Evolutionary conservation across 2,797 vertebrate genomes (phyloP).

Genomic region (Fistularia commersonii): DNA sequence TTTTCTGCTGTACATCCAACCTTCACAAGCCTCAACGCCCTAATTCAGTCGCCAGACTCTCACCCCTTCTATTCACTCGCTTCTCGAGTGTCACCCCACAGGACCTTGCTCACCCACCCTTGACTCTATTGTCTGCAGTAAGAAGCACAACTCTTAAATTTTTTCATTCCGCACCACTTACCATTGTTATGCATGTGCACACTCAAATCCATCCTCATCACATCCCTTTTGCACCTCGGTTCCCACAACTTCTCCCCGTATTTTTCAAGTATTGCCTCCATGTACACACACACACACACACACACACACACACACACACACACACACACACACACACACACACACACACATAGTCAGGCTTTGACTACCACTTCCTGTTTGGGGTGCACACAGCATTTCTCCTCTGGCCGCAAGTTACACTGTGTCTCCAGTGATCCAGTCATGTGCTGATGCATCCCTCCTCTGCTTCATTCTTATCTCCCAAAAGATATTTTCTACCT

Average conservation of each 20-base stretch:
- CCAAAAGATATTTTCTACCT: constrained; percentile 35
- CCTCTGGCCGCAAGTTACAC: constrained; percentile 40
- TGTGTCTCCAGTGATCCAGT: constrained; percentile 43
- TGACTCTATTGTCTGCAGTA: constrained; percentile 46
- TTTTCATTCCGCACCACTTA: constrained; percentile 45
- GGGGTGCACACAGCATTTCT: constrained; percentile 14
- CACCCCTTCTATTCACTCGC: constrained; percentile 3
- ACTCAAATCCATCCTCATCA: constrained; percentile 56
- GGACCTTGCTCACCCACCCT: constrained; percentile 33
- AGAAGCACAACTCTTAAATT: constrained; percentile 39
- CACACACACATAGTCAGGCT: constrained; percentile 15
- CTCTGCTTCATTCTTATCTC: constrained; percentile 48
- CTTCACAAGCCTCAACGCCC: constrained; percentile 23
- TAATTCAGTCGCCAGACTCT: not conserved
- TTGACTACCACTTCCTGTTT: constrained; percentile 24
- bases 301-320: constrained; percentile 2
- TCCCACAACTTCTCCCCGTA: constrained; percentile 20
- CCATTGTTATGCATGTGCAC: constrained; percentile 23
- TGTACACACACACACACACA: constrained; percentile 9
- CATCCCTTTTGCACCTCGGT: constrained; percentile 31
- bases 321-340: constrained; percentile 8
- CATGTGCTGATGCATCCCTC: constrained; percentile 44
- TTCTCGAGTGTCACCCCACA: constrained; percentile 13
- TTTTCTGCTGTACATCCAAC: constrained; percentile 41
- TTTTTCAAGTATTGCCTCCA: constrained; percentile 4